A percentile compares a stretch with the other conserved stretches of the same genome.
Evolutionary conservation across 2,888 invertebrate genomes (phyloP).

Genomic region (Nemoura dubitans): DNA sequence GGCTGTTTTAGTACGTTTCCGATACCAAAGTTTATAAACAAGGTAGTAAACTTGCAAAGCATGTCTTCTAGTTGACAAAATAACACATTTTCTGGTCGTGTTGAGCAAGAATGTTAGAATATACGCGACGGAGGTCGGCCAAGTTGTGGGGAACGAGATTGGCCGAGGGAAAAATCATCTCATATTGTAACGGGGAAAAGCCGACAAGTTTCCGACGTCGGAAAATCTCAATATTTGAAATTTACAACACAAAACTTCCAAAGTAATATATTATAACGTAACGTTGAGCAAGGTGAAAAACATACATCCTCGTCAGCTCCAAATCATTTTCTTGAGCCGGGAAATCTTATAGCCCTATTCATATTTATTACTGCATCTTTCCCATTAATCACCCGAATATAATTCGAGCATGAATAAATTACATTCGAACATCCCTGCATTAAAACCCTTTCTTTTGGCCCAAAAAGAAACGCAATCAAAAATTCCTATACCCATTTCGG

Average conservation of each 20-base stretch:
- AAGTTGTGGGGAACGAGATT: too few relatives aligned
- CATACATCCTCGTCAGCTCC: not conserved
- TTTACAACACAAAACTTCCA: not conserved
- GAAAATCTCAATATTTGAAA: not conserved
- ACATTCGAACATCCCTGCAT: not conserved
- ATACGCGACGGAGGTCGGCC: too few relatives aligned
- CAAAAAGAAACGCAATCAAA: not conserved
- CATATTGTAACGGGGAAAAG: not conserved
- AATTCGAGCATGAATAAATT: not conserved
- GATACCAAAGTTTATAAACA: not conserved
- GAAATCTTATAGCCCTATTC: not conserved
- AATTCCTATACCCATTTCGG: not conserved
- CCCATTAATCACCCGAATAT: not conserved
- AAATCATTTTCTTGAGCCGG: not conserved
- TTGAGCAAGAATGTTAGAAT: too few relatives aligned
- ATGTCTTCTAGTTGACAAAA: slow-evolving; percentile 30
- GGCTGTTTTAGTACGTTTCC: too few relatives aligned
- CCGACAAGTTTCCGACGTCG: not conserved
- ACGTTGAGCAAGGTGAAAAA: not conserved
- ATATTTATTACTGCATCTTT: not conserved
- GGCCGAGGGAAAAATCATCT: not conserved
- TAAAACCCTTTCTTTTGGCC: not conserved
- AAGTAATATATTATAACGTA: not conserved
- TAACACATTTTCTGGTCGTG: too few relatives aligned
- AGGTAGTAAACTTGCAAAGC: not conserved